These are phyloP conservation scores for Rosalia funebris DNA, from an alignment of 2,888 invertebrate genomes.

Conservation along the genomic window DNA sequence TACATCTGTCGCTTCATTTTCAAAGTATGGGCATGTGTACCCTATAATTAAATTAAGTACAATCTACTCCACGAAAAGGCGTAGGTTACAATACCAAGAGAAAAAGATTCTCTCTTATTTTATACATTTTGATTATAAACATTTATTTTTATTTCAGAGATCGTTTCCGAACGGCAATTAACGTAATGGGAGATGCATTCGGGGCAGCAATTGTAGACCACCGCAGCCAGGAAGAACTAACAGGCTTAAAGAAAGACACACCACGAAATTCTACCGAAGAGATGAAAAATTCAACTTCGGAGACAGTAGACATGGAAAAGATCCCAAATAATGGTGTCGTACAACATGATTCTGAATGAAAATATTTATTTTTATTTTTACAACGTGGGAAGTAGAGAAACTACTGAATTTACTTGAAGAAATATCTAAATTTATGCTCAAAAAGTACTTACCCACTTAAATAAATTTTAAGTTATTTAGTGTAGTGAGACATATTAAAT, in stretches of 20 bases:
- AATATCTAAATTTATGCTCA: neutral
- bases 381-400: neutral
- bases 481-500: too few relatives aligned
- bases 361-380: neutral
- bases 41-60: too few relatives aligned
- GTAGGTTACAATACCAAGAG: too few relatives aligned
- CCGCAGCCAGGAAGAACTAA: constrained; percentile 69
- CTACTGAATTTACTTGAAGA: neutral
- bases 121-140: too few relatives aligned
- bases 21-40: too few relatives aligned
- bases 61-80: too few relatives aligned
- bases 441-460: neutral
- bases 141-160: constrained; percentile 65
- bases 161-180: constrained; percentile 71
- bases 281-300: neutral
- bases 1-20: too few relatives aligned
- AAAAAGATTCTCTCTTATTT: too few relatives aligned
- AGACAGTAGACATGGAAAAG: neutral
- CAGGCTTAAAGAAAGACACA: constrained; percentile 39
- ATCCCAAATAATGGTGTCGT: neutral
- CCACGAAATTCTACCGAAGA: constrained; percentile 6
- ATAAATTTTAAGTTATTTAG: neutral
- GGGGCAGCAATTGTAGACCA: constrained; percentile 80
- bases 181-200: constrained; percentile 80
- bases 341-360: neutral